These are phyloP conservation scores for Lates japonicus DNA, from an alignment of 2,797 vertebrate genomes.

Conservation along the genomic window DNA sequence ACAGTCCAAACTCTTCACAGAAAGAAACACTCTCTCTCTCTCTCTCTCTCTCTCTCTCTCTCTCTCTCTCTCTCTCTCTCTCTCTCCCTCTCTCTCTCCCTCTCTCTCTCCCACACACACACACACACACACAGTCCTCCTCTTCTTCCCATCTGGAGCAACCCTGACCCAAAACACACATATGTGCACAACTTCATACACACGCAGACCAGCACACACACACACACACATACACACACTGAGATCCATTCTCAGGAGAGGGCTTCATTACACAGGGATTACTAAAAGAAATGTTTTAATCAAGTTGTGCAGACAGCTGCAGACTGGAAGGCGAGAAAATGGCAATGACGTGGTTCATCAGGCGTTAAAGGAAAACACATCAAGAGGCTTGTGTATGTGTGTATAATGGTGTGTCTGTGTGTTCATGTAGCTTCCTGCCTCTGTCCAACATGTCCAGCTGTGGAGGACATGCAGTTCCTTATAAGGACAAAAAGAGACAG, in stretches of 20 bases:
- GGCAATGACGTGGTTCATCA: conserved; percentile 84
- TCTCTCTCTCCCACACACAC: background rate
- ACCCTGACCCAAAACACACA: conserved; percentile 65
- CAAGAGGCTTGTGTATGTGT: conserved; percentile 60
- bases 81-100: conserved; percentile 11
- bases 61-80: conserved; percentile 11
- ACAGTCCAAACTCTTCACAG: conserved; percentile 68
- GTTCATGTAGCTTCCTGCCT: conserved; percentile 67
- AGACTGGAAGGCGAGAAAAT: conserved; percentile 83
- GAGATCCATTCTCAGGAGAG: conserved; percentile 76
- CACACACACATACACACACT: conserved; percentile 25
- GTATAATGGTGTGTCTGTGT: conserved; percentile 45
- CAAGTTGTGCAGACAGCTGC: conserved; percentile 85
- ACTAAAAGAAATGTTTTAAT: conserved; percentile 86
- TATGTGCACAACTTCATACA: conserved; percentile 31
- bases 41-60: background rate
- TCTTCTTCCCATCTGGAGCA: conserved; percentile 76
- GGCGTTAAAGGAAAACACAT: conserved; percentile 82
- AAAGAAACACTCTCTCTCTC: conserved; percentile 59
- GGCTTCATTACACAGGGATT: conserved; percentile 87
- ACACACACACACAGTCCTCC: conserved; percentile 42
- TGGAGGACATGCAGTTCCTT: conserved; percentile 65
- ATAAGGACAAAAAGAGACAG: conserved; percentile 63
- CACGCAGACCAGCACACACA: conserved; percentile 6
- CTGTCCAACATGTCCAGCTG: conserved; percentile 77